Conservation (phyloP, 64 coral and sea anemone genomes). For the Platygyra sinensis region DNA sequence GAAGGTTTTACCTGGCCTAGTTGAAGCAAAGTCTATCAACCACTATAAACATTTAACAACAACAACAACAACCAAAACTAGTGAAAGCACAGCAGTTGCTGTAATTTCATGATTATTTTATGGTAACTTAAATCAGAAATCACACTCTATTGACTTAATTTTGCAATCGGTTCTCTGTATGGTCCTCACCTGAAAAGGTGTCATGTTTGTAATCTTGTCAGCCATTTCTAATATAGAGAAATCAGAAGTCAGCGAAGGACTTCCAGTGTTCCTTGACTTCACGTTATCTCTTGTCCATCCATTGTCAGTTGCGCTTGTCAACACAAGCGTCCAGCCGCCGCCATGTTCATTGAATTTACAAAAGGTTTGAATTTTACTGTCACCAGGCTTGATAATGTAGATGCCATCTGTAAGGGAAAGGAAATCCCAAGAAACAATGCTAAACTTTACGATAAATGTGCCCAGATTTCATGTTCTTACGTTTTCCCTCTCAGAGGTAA, state of each 20-base stretch:
- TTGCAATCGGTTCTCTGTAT: not conserved
- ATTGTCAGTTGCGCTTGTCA: constrained; percentile 29
- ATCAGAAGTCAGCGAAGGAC: constrained; percentile 38
- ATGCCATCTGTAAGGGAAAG: constrained; percentile 20
- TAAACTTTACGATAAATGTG: too few species aligned
- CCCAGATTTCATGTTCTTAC: too few species aligned
- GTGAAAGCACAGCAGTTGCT: too few species aligned
- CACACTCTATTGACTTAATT: too few species aligned
- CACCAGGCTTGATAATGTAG: constrained; percentile 1
- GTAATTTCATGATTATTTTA: too few species aligned
- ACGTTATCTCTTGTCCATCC: constrained; percentile 58
- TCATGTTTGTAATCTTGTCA: constrained; percentile 23
- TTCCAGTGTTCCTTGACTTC: not conserved
- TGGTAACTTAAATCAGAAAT: too few species aligned
- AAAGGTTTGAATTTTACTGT: constrained; percentile 23
- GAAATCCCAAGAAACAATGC: not conserved
- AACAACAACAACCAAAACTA: too few species aligned
- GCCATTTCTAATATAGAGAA: constrained; percentile 53
- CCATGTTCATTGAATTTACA: constrained; percentile 58
- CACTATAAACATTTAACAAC: too few species aligned
- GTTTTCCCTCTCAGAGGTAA: too few species aligned
- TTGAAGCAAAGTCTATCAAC: too few species aligned
- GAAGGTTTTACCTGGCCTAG: too few species aligned
- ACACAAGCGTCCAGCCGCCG: constrained; percentile 62
- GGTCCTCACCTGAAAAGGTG: constrained; percentile 44